These are phyloP conservation scores for Lysandra coridon DNA, from an alignment of 2,888 invertebrate genomes.

Conservation along the genomic window DNA sequence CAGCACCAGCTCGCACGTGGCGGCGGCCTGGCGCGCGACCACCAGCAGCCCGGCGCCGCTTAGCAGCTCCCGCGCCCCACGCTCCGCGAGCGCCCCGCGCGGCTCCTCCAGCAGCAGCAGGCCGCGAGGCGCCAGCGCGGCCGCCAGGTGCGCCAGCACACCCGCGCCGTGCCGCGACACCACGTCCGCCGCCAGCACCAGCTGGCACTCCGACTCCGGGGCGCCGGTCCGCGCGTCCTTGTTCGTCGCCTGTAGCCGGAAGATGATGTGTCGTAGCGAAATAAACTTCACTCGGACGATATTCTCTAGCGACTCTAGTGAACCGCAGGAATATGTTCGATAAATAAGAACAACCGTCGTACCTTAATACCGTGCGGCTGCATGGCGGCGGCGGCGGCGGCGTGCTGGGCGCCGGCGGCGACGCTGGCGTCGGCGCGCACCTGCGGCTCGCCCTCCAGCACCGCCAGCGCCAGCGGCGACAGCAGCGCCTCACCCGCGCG, in stretches of 20 bases:
- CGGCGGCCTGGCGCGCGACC: constrained; percentile 65
- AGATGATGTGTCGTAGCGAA: not conserved
- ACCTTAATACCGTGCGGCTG: constrained; percentile 83
- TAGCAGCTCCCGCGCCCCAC: constrained; percentile 57
- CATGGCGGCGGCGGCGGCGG: constrained; percentile 75
- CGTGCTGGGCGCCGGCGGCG: constrained; percentile 70
- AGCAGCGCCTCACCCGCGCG: constrained; percentile 84
- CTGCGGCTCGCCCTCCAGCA: constrained; percentile 87
- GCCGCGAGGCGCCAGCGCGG: constrained; percentile 84
- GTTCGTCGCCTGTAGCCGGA: constrained; percentile 45
- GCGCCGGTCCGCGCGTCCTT: constrained; percentile 82
- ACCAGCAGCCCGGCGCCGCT: constrained; percentile 58
- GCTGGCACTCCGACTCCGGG: constrained; percentile 85
- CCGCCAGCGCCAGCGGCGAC: constrained; percentile 80
- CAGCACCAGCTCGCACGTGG: constrained; percentile 83
- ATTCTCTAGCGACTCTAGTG: not conserved
- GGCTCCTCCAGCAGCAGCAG: constrained; percentile 88
- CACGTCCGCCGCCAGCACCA: constrained; percentile 84
- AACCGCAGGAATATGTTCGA: not conserved
- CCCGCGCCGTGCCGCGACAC: constrained; percentile 77
- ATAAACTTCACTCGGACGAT: no score
- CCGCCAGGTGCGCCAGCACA: constrained; percentile 80
- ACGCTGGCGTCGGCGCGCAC: constrained; percentile 81
- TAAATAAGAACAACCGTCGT: constrained; percentile 40
- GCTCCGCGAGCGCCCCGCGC: constrained; percentile 61